These are phyloP conservation scores for Atherinomorus stipes DNA, from an alignment of 2,113 vertebrate genomes.

Conservation along the genomic window DNA sequence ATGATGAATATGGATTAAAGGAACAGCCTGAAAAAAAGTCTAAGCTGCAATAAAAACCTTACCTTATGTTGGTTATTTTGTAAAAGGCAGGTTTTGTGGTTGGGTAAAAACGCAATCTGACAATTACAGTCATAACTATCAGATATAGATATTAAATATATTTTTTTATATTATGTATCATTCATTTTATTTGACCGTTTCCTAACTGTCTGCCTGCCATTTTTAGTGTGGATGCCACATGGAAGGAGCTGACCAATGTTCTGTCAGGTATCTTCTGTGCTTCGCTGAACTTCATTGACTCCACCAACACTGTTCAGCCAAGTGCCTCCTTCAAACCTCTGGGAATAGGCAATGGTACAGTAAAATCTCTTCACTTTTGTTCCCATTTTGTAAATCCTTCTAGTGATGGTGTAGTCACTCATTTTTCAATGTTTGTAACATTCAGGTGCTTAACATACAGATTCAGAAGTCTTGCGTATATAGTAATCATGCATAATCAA, in stretches of 20 bases:
- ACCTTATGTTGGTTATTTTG: not conserved
- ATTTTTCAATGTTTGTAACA: too few species aligned
- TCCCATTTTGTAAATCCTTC: not conserved
- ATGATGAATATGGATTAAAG: not conserved
- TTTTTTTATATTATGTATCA: not conserved
- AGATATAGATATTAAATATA: accelerated
- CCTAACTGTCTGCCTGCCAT: not conserved
- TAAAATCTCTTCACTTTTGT: slow-evolving; percentile 13
- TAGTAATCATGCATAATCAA: too few species aligned
- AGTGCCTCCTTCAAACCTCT: slow-evolving; percentile 97
- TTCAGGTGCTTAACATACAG: too few species aligned
- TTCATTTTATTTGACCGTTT: too few species aligned
- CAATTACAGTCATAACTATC: not conserved
- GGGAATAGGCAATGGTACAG: slow-evolving; percentile 91
- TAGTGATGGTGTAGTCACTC: not conserved
- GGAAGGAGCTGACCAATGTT: slow-evolving; percentile 97
- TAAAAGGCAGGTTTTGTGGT: not conserved
- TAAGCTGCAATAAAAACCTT: not conserved
- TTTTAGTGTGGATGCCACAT: slow-evolving; percentile 91
- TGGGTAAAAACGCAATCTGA: not conserved
- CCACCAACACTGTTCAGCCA: slow-evolving; percentile 95
- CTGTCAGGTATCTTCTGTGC: slow-evolving; percentile 98
- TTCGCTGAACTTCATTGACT: slow-evolving; percentile 98
- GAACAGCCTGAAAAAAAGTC: too few species aligned
- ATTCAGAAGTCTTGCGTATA: too few species aligned